phyloP scores from a whole-genome alignment of 1,140 invertebrate species.

The Bacillus rossius region DNA sequence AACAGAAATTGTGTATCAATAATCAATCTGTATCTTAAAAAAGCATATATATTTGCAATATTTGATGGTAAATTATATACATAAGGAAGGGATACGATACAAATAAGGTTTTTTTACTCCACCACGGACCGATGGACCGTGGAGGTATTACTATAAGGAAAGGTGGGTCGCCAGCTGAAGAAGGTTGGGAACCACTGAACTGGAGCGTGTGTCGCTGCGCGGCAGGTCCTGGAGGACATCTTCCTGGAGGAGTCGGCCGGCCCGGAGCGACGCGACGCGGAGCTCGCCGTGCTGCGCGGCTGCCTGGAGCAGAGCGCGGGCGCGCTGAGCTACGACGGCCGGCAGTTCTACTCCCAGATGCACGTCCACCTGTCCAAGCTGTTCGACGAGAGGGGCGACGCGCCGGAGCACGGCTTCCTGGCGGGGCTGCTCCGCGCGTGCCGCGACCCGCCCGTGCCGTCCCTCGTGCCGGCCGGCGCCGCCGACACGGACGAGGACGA shows the following conservation, averaged over 20 bases:
- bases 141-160: too few species aligned
- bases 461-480: conserved; percentile 1
- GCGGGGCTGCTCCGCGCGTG: conserved; percentile 9
- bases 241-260: conserved; percentile 39
- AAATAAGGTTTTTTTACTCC: too few species aligned
- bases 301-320: conserved; percentile 58
- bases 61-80: too few species aligned
- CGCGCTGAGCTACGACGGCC: conserved; percentile 65
- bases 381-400: conserved; percentile 29
- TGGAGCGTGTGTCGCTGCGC: too few species aligned
- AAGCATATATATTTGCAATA: too few species aligned
- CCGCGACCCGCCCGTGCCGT: conserved; percentile 2
- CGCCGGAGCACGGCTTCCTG: not conserved
- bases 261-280: conserved; percentile 4
- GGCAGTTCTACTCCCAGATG: conserved; percentile 67
- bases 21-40: too few species aligned
- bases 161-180: too few species aligned
- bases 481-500: not conserved
- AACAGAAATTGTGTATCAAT: too few species aligned
- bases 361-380: conserved; percentile 45
- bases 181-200: too few species aligned
- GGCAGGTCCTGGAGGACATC: conserved; percentile 60
- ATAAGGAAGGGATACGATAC: too few species aligned
- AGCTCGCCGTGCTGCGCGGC: conserved; percentile 52
- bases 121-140: too few species aligned